phyloP scores from a whole-genome alignment of 37 sponge, comb jelly and placozoan genomes.

The Oscarella lobularis region DNA sequence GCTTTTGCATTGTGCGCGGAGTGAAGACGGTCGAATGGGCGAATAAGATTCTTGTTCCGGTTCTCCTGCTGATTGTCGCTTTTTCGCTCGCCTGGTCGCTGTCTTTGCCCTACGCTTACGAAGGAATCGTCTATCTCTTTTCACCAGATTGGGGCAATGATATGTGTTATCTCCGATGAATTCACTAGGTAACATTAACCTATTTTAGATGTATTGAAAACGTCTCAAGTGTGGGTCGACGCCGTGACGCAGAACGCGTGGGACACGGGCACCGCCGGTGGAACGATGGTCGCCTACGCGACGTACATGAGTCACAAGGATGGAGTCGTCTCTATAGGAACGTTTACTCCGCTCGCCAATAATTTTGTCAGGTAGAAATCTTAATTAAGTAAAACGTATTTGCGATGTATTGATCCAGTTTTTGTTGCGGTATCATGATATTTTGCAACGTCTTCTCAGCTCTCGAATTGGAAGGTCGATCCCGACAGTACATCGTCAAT shows the following conservation, averaged over 20 bases:
- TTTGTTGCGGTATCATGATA: conserved; percentile 59
- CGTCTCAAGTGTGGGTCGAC: conserved; percentile 52
- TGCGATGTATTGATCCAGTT: conserved; percentile 17
- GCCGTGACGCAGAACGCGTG: conserved; percentile 82
- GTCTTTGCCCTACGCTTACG: conserved; percentile 42
- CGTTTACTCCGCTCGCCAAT: conserved; percentile 48
- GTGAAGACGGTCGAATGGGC: conserved; percentile 69
- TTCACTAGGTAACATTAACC: not conserved
- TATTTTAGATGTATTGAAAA: conserved; percentile 4
- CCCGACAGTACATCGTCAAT: conserved; percentile 12
- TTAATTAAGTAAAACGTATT: no score
- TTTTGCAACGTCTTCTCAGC: conserved; percentile 59
- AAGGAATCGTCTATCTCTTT: conserved; percentile 65
- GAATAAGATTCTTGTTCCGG: conserved; percentile 52
- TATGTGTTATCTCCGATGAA: not conserved
- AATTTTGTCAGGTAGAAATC: conserved; percentile 54
- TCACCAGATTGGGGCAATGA: conserved; percentile 68
- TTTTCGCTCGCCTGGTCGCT: conserved; percentile 61
- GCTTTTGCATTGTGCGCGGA: conserved; percentile 38
- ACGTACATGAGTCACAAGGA: conserved; percentile 57
- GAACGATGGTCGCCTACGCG: conserved; percentile 54
- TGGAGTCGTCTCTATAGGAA: conserved; percentile 61
- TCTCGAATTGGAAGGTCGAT: conserved; percentile 6
- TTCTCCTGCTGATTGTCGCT: conserved; percentile 42
- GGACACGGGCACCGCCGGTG: conserved; percentile 80